Conservation (phyloP, 64 coral and sea anemone species). For the Dendrophyllia cribrosa region DNA sequence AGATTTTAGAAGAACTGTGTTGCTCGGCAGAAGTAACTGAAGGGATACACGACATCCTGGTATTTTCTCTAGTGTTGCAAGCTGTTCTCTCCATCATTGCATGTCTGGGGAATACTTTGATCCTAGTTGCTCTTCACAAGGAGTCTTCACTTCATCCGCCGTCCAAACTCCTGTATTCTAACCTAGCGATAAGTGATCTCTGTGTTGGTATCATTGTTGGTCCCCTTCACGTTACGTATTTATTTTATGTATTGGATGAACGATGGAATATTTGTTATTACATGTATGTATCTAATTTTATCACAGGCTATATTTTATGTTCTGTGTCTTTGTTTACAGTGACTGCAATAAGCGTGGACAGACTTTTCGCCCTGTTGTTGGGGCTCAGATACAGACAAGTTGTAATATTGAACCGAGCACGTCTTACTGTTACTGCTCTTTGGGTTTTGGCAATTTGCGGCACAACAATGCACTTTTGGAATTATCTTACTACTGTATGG, state of each 20-base stretch:
- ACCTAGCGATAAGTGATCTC: too few relatives aligned
- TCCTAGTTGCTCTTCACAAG: too few relatives aligned
- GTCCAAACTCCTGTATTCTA: too few relatives aligned
- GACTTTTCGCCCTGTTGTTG: neutral
- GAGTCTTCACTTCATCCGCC: too few relatives aligned
- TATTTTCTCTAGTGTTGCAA: too few relatives aligned
- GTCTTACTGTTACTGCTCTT: neutral
- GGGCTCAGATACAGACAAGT: neutral
- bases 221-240: neutral
- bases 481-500: neutral
- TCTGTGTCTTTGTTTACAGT: neutral
- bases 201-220: too few relatives aligned
- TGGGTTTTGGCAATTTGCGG: neutral
- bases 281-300: neutral
- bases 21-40: too few relatives aligned
- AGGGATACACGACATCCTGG: too few relatives aligned
- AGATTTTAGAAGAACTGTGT: too few relatives aligned
- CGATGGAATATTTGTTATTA: neutral
- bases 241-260: neutral
- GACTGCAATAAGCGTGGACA: constrained; percentile 7
- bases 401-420: neutral
- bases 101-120: too few relatives aligned
- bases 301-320: neutral
- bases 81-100: too few relatives aligned
- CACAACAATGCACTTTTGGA: neutral